Evolutionary conservation across 2,797 vertebrate species (phyloP), one percentile per base, ranked within the genome.

Genomic region (Acipenser transmontanus): DNA sequence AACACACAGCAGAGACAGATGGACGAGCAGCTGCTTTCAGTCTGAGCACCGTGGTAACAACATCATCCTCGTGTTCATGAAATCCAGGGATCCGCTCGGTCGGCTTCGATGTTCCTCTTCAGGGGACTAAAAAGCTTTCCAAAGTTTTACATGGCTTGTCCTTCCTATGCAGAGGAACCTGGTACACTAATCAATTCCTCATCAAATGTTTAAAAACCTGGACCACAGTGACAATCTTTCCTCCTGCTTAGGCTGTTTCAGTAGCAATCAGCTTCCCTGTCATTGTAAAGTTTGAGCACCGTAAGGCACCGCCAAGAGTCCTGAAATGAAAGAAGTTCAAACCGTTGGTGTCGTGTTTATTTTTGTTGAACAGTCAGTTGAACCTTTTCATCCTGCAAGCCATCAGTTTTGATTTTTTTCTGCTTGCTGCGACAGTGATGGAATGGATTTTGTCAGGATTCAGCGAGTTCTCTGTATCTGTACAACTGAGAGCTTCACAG

Each of bases 31-130:
- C 34, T 34, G 34, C 34, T 34, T 34, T 1, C 2, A 34, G 4
- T 34, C 34, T 34, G 34, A 34, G 34, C 34, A 34, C 54, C 12
- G 6, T 57, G 54, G 54, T 6, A 57, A 57, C 54, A 11, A 3
- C 13, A 13, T n/a, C 54, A 57, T 57, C 12, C 54, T 11, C 11
- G 6, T 7, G 54, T 57, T 11, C 54, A 11, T n/a, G 9, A 20
- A 71, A 78, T 76, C 77, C 20, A 56, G 78, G 82, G 80, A 80
- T 60, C 76, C 70, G 75, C 72, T 80, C 71, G 69, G 74, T 78
- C 80, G 78, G 80, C 84, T 77, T 73, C 82, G 81, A 80, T 80
- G 80, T 81, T 86, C 73, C 79, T 81, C 73, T 76, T 72, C 74
- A 74, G 70, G 76, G 78, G 74, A 82, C 75, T 78, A 79, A 69